phyloP scores from a whole-genome alignment of 2,888 invertebrate species.

The Pseudococcus longispinus region DNA sequence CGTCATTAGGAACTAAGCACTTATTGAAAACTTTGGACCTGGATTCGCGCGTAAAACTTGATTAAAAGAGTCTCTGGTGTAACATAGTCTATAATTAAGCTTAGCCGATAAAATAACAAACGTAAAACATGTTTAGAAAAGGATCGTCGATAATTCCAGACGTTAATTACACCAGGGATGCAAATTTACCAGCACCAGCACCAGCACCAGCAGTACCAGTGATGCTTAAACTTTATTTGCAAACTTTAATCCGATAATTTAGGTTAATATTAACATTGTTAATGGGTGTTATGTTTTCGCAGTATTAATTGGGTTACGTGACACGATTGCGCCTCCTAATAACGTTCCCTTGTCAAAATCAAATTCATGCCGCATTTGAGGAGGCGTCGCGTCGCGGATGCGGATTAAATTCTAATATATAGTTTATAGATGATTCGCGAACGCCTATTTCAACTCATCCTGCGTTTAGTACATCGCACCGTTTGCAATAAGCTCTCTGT shows the following conservation, averaged over 20 bases:
- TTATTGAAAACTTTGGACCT: constrained; percentile 32
- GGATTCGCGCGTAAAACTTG: neutral
- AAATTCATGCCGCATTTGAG: neutral
- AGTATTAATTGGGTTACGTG: constrained; percentile 35
- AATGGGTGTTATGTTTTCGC: constrained; percentile 39
- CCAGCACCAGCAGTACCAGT: neutral
- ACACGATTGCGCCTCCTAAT: constrained; percentile 31
- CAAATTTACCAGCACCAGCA: constrained; percentile 18
- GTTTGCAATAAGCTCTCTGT: neutral
- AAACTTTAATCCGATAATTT: constrained; percentile 45
- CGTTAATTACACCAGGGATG: constrained; percentile 39
- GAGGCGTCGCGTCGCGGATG: neutral
- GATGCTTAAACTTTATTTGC: constrained; percentile 36
- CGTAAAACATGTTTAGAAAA: constrained; percentile 44
- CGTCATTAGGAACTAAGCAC: constrained; percentile 24
- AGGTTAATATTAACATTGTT: constrained; percentile 45
- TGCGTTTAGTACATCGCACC: neutral
- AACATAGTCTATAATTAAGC: constrained; percentile 42
- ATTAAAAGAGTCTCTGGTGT: constrained; percentile 30
- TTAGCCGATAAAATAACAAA: constrained; percentile 36
- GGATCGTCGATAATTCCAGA: constrained; percentile 46
- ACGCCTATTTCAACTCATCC: neutral
- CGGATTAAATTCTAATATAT: constrained; percentile 8
- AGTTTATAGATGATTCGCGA: constrained; percentile 5
- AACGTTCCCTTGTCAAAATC: constrained; percentile 4